Evolutionary conservation across 2,888 invertebrate genomes (phyloP).

Genomic region (Chrysina gloriosa): DNA sequence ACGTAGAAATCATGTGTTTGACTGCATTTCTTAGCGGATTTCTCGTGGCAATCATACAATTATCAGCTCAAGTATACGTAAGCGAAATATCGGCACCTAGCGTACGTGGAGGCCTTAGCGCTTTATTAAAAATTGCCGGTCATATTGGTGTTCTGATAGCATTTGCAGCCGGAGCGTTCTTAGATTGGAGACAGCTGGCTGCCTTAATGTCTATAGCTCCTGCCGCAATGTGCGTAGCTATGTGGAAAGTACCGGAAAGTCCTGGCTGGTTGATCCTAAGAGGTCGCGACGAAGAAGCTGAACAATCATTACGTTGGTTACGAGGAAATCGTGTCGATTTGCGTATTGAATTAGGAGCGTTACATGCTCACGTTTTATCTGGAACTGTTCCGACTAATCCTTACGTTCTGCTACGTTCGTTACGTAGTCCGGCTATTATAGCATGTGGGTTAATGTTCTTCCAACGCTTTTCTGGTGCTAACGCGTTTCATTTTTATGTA

Average conservation of each 20-base stretch:
- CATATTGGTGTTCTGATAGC: conserved; percentile 87
- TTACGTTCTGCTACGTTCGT: conserved; percentile 57
- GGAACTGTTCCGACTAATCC: conserved; percentile 55
- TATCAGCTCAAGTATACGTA: conserved; percentile 77
- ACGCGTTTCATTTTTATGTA: conserved; percentile 87
- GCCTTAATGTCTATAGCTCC: conserved; percentile 83
- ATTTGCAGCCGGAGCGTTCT: conserved; percentile 84
- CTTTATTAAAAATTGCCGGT: conserved; percentile 86
- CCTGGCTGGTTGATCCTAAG: conserved; percentile 85
- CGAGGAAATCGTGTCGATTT: conserved; percentile 83
- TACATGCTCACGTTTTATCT: conserved; percentile 75
- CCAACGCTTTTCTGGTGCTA: conserved; percentile 86
- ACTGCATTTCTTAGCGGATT: conserved; percentile 86
- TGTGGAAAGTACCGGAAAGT: conserved; percentile 87
- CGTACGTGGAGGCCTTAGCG: conserved; percentile 84
- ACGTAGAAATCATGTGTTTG: conserved; percentile 82
- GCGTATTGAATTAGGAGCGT: conserved; percentile 77
- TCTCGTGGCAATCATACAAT: conserved; percentile 63
- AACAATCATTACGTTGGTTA: conserved; percentile 79
- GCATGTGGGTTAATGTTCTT: conserved; percentile 91
- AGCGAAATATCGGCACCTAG: conserved; percentile 91
- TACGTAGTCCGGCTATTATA: conserved; percentile 80
- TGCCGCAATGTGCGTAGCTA: conserved; percentile 79
- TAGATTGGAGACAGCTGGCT: conserved; percentile 88
- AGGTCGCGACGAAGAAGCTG: conserved; percentile 81